Evolutionary conservation across 2,888 invertebrate species (phyloP), one percentile per base, ranked within the genome.

Genomic region (Phaonia tiefii): DNA sequence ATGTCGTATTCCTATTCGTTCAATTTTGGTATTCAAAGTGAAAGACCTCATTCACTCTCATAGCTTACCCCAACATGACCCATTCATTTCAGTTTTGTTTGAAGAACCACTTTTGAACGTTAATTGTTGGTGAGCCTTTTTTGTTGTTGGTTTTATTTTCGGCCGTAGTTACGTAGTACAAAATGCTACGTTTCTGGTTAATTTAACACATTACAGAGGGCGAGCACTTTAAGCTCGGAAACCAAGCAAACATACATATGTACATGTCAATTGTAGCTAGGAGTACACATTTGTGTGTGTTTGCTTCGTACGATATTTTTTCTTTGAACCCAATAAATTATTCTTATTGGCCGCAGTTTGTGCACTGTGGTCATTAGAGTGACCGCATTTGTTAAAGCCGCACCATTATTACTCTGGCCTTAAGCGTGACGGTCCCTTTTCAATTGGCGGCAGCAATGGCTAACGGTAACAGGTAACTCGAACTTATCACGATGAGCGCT

Each of bases 181-280:
- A 44, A 49, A 31, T 58, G 46, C 54, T 74, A 63, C 46, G 56
- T 75, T 70, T 51, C 74, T 75, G 58, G 56, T 66, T 60, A 75
- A 79, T 79, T 79, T 79, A 31, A 58, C 58, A 58, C 31, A 60
- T 71, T 44, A 71, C 71, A 71, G 10, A 49, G 66, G 65, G 70
- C 39, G 39, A 22, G 46, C 54, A 65, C 42, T 79, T n/a, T 74
- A 42, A 65, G 39, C n/a, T 31, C 39, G 42, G 5, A 60, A 56
- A 46, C 63, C 22, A 26, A 46, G 44, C 7, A 31, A 17, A 25
- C 4, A 67, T 37, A 2, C 4, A 44, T 22, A 15, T 37, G 7
- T 22, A 15, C 2, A 17, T 11, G 11, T 13, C 11, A n/a, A n/a
- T n/a, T 20, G 63, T 66, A 7, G n/a, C 1, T 20, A 5, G 20